Percentiles rank a stretch among this genome's conserved stretches.
Evolutionary conservation across 2,797 vertebrate genomes (phyloP).

Genomic region (Prunella strophiata): DNA sequence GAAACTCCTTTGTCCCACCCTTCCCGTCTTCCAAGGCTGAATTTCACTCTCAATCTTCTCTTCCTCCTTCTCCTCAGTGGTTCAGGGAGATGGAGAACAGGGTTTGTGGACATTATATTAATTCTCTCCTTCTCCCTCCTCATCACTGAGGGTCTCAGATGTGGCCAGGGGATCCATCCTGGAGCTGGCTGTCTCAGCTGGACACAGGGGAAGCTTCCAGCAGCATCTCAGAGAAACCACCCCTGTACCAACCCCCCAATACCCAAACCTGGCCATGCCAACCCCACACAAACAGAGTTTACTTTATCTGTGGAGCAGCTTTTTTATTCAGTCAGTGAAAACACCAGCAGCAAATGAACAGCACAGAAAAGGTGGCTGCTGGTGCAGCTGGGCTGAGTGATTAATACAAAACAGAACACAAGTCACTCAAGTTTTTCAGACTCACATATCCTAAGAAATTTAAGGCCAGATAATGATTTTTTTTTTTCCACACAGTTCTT

Average conservation of each 20-base stretch:
- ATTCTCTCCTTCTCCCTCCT: background rate
- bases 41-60: background rate
- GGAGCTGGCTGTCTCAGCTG: background rate
- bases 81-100: rapidly evolving
- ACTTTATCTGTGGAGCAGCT: constrained; percentile 12
- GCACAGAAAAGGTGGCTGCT: background rate
- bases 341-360: background rate
- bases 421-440: background rate
- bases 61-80: background rate
- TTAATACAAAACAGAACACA: background rate
- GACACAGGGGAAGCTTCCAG: background rate
- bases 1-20: background rate
- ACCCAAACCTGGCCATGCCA: background rate
- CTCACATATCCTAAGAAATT: rapidly evolving
- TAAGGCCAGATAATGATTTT: background rate
- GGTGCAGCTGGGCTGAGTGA: background rate
- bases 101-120: background rate
- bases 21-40: background rate
- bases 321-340: constrained; percentile 38
- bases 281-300: background rate
- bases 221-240: background rate
- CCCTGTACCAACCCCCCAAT: rapidly evolving
- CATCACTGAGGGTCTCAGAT: rapidly evolving
- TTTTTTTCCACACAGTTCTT: background rate
- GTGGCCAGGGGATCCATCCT: background rate